Percentiles rank a stretch among this genome's conserved stretches.
Conservation (phyloP, 2,113 vertebrate species). For the Piaya cayana region DNA sequence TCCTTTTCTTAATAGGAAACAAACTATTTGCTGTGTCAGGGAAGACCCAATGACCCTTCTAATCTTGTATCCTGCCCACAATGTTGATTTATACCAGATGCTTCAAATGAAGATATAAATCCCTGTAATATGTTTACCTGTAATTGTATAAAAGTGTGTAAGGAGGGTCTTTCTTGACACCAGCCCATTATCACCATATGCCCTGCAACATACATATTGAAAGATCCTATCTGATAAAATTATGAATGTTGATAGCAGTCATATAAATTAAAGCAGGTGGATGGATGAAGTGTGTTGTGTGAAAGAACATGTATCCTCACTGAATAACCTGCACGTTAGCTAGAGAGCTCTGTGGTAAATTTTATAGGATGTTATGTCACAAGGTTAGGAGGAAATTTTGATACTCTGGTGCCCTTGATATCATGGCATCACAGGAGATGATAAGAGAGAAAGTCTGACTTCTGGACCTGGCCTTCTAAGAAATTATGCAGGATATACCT, state of each 20-base stretch:
- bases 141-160: constrained; percentile 38
- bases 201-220: neutral
- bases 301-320: neutral
- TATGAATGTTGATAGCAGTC: neutral
- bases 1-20: neutral
- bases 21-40: constrained; percentile 40
- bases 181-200: neutral
- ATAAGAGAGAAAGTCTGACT: neutral
- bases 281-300: neutral
- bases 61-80: constrained; percentile 35
- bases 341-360: neutral
- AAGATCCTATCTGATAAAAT: constrained; percentile 1
- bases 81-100: constrained; percentile 53
- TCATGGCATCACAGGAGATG: neutral
- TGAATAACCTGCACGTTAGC: neutral
- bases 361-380: neutral
- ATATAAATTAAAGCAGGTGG: neutral
- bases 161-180: constrained; percentile 42
- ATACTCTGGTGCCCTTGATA: neutral
- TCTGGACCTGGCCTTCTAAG: neutral
- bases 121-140: constrained; percentile 12
- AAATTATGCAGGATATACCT: neutral
- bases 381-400: neutral
- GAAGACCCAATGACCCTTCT: constrained; percentile 56
- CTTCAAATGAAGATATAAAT: constrained; percentile 53